Conservation (phyloP, 2,797 vertebrate genomes). For the Antrozous pallidus region DNA sequence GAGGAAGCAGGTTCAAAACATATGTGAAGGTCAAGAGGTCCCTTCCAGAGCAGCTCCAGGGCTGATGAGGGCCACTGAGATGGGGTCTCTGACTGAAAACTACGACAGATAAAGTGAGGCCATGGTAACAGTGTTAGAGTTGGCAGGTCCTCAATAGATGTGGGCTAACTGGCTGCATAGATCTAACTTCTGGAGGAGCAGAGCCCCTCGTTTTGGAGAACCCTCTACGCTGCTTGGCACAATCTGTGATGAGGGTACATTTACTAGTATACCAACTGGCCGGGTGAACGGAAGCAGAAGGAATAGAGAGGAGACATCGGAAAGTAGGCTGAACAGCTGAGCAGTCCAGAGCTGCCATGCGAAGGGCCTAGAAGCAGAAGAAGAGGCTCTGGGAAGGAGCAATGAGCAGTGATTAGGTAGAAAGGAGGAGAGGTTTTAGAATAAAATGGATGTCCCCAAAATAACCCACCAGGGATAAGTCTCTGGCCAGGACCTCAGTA, state of each 20-base stretch:
- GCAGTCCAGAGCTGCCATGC: background rate
- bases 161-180: background rate
- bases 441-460: background rate
- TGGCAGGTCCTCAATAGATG: too few relatives aligned
- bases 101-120: background rate
- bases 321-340: background rate
- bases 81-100: background rate
- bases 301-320: background rate
- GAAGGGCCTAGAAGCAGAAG: background rate
- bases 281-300: background rate
- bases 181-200: background rate
- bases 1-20: background rate
- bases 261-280: background rate
- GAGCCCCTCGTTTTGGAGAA: background rate
- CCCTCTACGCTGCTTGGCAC: too few relatives aligned
- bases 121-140: accelerated
- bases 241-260: background rate
- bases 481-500: background rate
- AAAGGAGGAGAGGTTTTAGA: background rate
- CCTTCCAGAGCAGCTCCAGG: background rate
- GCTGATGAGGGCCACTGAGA: background rate
- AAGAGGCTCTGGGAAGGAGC: background rate
- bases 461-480: background rate
- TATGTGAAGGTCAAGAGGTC: background rate
- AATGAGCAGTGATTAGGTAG: background rate